phyloP scores from a whole-genome alignment of 2,797 vertebrate genomes.

The Myiotriccus ornatus region DNA sequence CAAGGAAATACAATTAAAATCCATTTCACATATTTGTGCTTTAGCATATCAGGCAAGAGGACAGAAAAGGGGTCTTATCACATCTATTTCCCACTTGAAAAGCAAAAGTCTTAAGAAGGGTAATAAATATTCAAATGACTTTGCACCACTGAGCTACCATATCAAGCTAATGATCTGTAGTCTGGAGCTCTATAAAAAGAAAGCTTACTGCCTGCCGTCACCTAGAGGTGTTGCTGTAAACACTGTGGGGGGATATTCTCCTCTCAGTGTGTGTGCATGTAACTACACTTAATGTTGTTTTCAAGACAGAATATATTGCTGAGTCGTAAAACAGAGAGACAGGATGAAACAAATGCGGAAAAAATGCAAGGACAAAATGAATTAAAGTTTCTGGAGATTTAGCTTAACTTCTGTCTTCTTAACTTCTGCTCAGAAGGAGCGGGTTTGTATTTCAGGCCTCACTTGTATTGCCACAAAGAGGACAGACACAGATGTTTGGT shows the following conservation, averaged over 20 bases:
- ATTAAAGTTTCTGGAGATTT: slow-evolving; percentile 21
- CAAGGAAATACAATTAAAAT: slow-evolving; percentile 64
- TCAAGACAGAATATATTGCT: slow-evolving; percentile 66
- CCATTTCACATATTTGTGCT: slow-evolving; percentile 57
- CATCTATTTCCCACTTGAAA: slow-evolving; percentile 73
- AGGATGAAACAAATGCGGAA: slow-evolving; percentile 21
- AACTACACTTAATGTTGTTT: slow-evolving; percentile 70
- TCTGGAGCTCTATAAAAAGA: slow-evolving; percentile 71
- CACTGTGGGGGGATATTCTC: slow-evolving; percentile 65
- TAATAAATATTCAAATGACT: slow-evolving; percentile 69
- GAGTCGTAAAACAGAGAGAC: slow-evolving; percentile 53
- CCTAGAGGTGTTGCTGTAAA: slow-evolving; percentile 74
- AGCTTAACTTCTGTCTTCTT: background rate
- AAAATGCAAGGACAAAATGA: background rate
- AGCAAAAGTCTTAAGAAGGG: slow-evolving; percentile 65
- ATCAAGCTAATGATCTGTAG: slow-evolving; percentile 76
- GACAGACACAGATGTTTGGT: background rate
- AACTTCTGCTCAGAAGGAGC: background rate
- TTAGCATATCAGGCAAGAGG: slow-evolving; percentile 43
- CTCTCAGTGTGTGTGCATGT: slow-evolving; percentile 66
- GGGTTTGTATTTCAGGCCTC: background rate
- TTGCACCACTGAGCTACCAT: slow-evolving; percentile 69
- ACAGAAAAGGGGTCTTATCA: slow-evolving; percentile 64
- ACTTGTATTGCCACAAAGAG: background rate
- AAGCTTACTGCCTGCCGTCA: slow-evolving; percentile 69